Evolutionary conservation across 2,797 vertebrate species (phyloP), one percentile per base, ranked within the genome.

Genomic region (Sebastes iracundus): DNA sequence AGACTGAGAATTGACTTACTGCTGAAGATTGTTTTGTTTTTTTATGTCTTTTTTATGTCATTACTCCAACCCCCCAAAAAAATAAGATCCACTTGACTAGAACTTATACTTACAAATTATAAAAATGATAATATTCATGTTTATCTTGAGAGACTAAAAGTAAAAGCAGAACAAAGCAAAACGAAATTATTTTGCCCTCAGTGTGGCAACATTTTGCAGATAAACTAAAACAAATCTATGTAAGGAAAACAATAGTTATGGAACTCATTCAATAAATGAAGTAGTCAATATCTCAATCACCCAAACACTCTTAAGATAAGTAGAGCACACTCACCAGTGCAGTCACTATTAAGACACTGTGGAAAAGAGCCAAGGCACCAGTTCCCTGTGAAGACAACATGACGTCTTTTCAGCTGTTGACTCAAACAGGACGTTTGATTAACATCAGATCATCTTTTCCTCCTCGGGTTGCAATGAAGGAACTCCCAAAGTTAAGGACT

Each of bases 251-350:
- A 71, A 27, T 2, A 25, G 1, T 25, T 42, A n/a, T 55, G 62
- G 62, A 49, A 58, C 23, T 4, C 9, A 68, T 23, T 46, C 4
- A 69, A 13, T 22, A 2, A 67, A 77, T 52, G 2, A 65, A 55
- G 5, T 23, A n/a, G 23, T 80, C 52, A 82, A 27, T 59, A 52
- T 30, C 4, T 42, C 6, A 71, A 33, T 68, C 4, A 56, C 6
- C 1, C 9, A 69, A 72, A 81, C 28, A 20, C 6, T 62, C 2
- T 35, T 35, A 61, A 3, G 2, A 73, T 38, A 58, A 49, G 14
- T 4, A 27, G 2, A 66, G 7, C 3, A 14, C 8, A 90, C 95
- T 95, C 75, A 95, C 95, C 93, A 94, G 75, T 20, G 92, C 92
- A n/a, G 83, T 67, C 27, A 84, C 90, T 53, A 83, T 75, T 46